Base-by-base conservation (phyloP, 2,888 invertebrate genomes). In the Erebia epiphron region DNA sequence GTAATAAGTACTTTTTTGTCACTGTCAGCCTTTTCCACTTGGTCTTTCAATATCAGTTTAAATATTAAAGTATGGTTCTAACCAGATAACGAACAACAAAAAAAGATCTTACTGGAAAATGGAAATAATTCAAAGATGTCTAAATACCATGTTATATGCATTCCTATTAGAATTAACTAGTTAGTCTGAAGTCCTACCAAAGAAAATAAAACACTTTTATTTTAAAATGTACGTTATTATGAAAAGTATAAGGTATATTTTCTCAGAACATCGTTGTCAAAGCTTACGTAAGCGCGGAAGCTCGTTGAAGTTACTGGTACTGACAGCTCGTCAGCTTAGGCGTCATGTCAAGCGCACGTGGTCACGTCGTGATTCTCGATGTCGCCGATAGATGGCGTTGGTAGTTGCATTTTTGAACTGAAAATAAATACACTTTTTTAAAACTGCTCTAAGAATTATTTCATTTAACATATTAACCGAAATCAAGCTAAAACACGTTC, bases 361-460 rank as follows among this genome's bases (percentile, higher is more conserved):
- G 75, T 76, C 77, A 76, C 81, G 72, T 78, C 73, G 80, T 74
- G 78, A 86, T 90, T 86, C 87, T 46, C 49, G 16, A 70, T 5
- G 9, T 1, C 18, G 18, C 4, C 69, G 71, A 79, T 65, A 90
- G 90, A 86, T 90, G 90, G 89, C 88, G 86, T 61, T 84, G 82
- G 72, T 18, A 11, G 89, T 85, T 70, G 58, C 14, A 46, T 46
- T 13, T 18, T 2, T 11, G 43, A 35, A 35, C 2, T 35, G 35
- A 35, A 35, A n/a, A n/a, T n/a, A n/a, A n/a, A n/a, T n/a, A 35
- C 2, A 35, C 7, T 35, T 7, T 35, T 35, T 0, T 35, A 35
- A 35, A 7, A 35, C 35, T 35, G 26, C 26, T 3, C 0, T 7
- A 5, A 35, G 35, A 35, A 35, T 35, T 35, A 26, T 4, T 26